These are phyloP conservation scores for Siphamia tubifer DNA, from an alignment of 2,113 vertebrate species.

Conservation along the genomic window DNA sequence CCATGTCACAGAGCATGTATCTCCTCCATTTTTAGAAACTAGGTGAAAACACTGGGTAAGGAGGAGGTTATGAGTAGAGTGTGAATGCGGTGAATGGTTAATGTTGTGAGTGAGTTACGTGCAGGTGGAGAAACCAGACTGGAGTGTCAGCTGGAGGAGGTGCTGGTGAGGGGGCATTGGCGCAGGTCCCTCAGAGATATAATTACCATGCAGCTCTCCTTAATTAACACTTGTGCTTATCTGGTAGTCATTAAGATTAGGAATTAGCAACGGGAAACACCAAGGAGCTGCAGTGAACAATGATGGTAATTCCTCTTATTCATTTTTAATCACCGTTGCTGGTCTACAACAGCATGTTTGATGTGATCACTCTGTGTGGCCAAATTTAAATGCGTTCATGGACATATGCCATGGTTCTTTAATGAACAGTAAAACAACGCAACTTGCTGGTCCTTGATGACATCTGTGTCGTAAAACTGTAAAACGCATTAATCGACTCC, in stretches of 20 bases:
- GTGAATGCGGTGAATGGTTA: constrained; percentile 9
- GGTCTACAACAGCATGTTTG: background rate
- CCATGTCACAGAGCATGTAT: constrained; percentile 28
- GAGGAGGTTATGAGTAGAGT: constrained; percentile 39
- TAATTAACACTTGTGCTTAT: constrained; percentile 68
- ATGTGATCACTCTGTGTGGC: constrained; percentile 29
- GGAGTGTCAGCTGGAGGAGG: constrained; percentile 46
- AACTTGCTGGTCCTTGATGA: too few relatives aligned
- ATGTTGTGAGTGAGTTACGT: constrained; percentile 28
- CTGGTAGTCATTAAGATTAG: constrained; percentile 65
- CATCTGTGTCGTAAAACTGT: too few relatives aligned
- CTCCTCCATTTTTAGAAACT: constrained; percentile 29
- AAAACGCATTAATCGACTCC: too few relatives aligned
- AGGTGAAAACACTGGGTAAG: constrained; percentile 47
- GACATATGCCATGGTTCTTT: background rate
- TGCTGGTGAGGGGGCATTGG: constrained; percentile 37
- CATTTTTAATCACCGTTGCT: constrained; percentile 7
- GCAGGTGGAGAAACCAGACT: constrained; percentile 27
- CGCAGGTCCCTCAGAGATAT: constrained; percentile 55
- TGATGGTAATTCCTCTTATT: constrained; percentile 45
- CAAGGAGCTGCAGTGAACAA: constrained; percentile 50
- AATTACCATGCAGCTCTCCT: constrained; percentile 60
- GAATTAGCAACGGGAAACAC: constrained; percentile 49
- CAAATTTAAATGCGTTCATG: background rate
- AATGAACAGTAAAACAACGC: background rate